phyloP scores from a whole-genome alignment of 2,113 vertebrate genomes.

The Trematomus loennbergii region DNA sequence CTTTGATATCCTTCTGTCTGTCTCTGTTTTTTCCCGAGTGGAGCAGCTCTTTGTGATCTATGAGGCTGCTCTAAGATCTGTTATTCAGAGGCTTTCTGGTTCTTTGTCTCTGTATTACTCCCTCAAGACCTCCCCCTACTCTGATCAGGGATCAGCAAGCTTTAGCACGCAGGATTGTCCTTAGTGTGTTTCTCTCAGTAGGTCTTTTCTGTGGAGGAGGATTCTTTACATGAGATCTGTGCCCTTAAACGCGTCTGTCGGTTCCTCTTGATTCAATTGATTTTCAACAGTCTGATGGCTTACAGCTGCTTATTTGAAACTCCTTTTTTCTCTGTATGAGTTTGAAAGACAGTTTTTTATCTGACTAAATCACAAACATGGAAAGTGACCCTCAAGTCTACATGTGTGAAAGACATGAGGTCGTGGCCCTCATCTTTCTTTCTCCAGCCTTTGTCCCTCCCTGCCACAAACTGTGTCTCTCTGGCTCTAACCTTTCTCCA shows the following conservation, averaged over 20 bases:
- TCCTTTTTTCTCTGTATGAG: background rate
- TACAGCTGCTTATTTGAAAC: constrained; percentile 41
- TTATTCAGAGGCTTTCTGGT: constrained; percentile 53
- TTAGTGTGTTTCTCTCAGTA: constrained; percentile 77
- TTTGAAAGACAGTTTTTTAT: constrained; percentile 17
- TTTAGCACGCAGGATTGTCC: constrained; percentile 64
- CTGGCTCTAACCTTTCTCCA: constrained; percentile 50
- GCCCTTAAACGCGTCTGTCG: constrained; percentile 88
- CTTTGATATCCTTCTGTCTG: constrained; percentile 51
- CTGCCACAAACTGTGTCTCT: constrained; percentile 45
- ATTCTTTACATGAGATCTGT: constrained; percentile 80
- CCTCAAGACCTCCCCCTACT: constrained; percentile 64
- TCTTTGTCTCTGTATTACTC: constrained; percentile 69
- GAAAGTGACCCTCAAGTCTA: constrained; percentile 44
- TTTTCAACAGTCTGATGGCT: constrained; percentile 87
- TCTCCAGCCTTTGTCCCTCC: constrained; percentile 23
- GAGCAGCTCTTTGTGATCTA: constrained; percentile 50
- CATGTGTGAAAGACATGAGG: constrained; percentile 44
- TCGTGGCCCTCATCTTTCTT: constrained; percentile 39
- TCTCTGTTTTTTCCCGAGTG: constrained; percentile 11
- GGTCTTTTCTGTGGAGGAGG: constrained; percentile 84
- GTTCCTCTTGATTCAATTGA: constrained; percentile 89
- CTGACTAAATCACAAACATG: constrained; percentile 40
- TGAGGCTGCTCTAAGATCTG: constrained; percentile 46
- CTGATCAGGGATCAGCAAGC: constrained; percentile 76